Evolutionary conservation across 2,797 vertebrate species (phyloP).

Genomic region (Nyctalus aviator): DNA sequence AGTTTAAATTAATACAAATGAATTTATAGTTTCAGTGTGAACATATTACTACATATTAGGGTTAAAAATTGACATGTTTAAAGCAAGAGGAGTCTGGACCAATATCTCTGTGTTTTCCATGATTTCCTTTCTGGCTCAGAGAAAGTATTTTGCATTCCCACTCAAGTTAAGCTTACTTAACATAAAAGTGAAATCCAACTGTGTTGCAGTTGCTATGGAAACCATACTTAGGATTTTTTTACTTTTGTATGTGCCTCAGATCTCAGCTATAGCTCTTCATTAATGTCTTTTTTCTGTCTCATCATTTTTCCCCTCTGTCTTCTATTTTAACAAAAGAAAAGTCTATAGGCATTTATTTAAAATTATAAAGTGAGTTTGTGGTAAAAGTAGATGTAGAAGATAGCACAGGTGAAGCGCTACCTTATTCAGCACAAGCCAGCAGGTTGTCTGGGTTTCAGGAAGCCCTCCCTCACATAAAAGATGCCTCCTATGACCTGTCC

Average conservation of each 20-base stretch:
- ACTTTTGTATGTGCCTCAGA: constrained; percentile 64
- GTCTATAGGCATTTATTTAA: constrained; percentile 45
- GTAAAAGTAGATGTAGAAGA: background rate
- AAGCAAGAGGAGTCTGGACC: constrained; percentile 9
- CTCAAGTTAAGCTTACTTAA: constrained; percentile 78
- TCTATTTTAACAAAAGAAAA: constrained; percentile 63
- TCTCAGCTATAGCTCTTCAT: constrained; percentile 69
- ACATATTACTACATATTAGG: background rate
- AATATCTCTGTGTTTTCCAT: constrained; percentile 12
- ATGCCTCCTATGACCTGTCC: background rate
- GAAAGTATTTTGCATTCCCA: constrained; percentile 70
- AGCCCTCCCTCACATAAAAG: background rate
- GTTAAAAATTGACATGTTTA: constrained; percentile 10
- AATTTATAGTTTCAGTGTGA: background rate
- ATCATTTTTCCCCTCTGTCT: constrained; percentile 49
- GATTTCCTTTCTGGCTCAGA: constrained; percentile 67
- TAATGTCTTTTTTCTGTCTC: constrained; percentile 59
- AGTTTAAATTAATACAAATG: background rate
- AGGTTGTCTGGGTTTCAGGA: background rate
- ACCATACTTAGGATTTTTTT: constrained; percentile 69
- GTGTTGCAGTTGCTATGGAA: constrained; percentile 77
- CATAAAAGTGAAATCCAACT: constrained; percentile 76
- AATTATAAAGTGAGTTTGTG: constrained; percentile 28
- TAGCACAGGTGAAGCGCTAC: background rate
- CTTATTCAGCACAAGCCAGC: background rate